Evolutionary conservation across 2,888 invertebrate genomes (phyloP), one percentile per base, ranked within the genome.

Genomic region (Drosophila melanosoma): DNA sequence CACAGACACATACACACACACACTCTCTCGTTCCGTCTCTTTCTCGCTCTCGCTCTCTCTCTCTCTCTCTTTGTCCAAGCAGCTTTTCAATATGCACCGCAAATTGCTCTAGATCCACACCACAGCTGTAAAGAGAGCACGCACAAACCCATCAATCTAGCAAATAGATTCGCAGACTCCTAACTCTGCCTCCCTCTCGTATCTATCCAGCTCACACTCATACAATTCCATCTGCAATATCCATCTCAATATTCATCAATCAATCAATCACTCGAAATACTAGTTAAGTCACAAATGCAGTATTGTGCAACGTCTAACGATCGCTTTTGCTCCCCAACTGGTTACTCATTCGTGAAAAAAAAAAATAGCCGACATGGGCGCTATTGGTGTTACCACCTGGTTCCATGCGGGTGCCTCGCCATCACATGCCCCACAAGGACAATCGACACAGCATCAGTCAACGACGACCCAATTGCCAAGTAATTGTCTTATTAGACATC

Each of bases 311-410:
- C 54, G 67, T 59, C 69, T 75, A 68, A 88, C 57, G 60, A 62
- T 54, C 61, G 60, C 54, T 65, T 65, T 72, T 52, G 53, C 42
- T 54, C 59, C n/a, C 45, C 20, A 45, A 45, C 45, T 23, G 45
- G 20, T 53, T 59, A 59, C 65, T 23, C 48, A 20, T 58, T 64
- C 72, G 68, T 67, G 79, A 32, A 56, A 61, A 40, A 38, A 26
- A 35, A 5, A 58, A 53, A 65, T 82, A 93, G 93, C 90, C 91
- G 93, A 93, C 79, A 89, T 92, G 78, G 90, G 91, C 81, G 91
- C 87, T 77, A 89, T 93, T 76, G 93, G 93, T 90, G 92, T 93
- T 57, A 93, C 93, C 87, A 93, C 93, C 79, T 93, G 93, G 92
- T 93, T 92, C 87, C 93, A 93, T 91, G 91, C 93, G 72, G 93